Percentiles rank a stretch among this genome's conserved stretches.
These are phyloP conservation scores for Eupristina koningsbergeri DNA, from an alignment of 1,140 invertebrate species.

Conservation along the genomic window DNA sequence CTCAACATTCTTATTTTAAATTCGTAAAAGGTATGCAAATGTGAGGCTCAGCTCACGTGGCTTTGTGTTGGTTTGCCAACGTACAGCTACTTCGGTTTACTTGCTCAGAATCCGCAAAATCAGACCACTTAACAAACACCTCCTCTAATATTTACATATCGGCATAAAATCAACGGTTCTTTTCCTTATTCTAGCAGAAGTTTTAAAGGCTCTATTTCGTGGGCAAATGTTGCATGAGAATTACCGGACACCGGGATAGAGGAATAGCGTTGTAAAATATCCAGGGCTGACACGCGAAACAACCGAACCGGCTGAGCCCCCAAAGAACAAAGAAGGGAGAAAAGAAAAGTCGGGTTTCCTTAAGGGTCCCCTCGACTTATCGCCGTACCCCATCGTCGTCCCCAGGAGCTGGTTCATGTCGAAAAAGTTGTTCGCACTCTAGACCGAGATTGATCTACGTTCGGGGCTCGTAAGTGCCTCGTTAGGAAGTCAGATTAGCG, in stretches of 20 bases:
- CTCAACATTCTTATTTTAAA: too few species aligned
- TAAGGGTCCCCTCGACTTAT: neutral
- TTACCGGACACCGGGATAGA: neutral
- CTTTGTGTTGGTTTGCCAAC: too few species aligned
- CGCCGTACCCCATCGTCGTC: neutral
- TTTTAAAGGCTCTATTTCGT: neutral
- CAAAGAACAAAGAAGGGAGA: neutral
- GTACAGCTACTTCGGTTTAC: neutral
- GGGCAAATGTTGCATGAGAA: neutral
- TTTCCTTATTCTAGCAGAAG: neutral
- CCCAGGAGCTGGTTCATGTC: neutral
- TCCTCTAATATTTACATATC: neutral
- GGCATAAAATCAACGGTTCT: neutral
- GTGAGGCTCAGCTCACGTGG: too few species aligned
- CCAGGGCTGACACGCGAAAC: neutral
- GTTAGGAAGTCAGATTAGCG: conserved; percentile 50
- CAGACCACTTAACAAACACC: neutral
- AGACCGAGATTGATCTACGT: conserved; percentile 44
- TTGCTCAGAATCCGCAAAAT: neutral
- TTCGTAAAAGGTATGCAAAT: too few species aligned
- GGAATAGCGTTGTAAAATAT: too few species aligned
- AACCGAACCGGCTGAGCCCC: neutral
- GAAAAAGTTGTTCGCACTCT: neutral
- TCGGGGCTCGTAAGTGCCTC: conserved; percentile 37
- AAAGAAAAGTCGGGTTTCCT: neutral